These are phyloP conservation scores for Macropodus opercularis DNA, from an alignment of 2,797 vertebrate genomes.

Conservation along the genomic window DNA sequence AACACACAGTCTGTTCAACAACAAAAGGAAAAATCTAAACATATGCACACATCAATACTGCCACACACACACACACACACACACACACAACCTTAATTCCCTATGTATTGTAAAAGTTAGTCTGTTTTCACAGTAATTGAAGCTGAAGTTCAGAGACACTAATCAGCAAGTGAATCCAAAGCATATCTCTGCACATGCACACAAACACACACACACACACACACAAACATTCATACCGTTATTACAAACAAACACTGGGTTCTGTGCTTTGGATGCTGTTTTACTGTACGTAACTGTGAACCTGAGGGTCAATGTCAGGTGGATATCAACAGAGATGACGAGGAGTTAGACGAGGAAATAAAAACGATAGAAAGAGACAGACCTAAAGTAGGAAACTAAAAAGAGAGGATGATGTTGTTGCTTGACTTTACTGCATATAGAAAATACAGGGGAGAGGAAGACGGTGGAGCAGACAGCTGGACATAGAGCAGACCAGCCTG, in stretches of 20 bases:
- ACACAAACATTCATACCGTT: no score
- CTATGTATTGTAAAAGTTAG: constrained; percentile 40
- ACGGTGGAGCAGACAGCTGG: constrained; percentile 17
- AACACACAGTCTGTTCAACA: constrained; percentile 54
- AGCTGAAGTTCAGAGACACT: constrained; percentile 43
- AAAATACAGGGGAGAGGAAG: constrained; percentile 3
- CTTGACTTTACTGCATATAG: not conserved
- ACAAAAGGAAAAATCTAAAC: constrained; percentile 45
- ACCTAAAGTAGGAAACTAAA: not conserved
- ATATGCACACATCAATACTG: constrained; percentile 49
- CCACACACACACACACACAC: constrained; percentile 38
- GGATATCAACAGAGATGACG: constrained; percentile 57
- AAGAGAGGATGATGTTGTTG: not conserved
- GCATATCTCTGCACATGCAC: constrained; percentile 9
- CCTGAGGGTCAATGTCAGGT: constrained; percentile 59
- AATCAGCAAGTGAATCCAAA: constrained; percentile 57
- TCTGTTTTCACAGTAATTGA: constrained; percentile 40
- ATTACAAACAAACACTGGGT: constrained; percentile 55
- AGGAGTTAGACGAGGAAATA: constrained; percentile 2
- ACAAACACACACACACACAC: constrained; percentile 5
- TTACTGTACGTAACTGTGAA: constrained; percentile 54
- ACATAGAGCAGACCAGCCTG: constrained; percentile 30
- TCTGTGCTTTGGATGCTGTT: constrained; percentile 41
- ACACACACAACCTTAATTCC: constrained; percentile 44
- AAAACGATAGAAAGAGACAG: not conserved